Percentiles rank a stretch among this genome's conserved stretches.
Evolutionary conservation across 2,888 invertebrate genomes (phyloP).

Genomic region (Apantesis nais): DNA sequence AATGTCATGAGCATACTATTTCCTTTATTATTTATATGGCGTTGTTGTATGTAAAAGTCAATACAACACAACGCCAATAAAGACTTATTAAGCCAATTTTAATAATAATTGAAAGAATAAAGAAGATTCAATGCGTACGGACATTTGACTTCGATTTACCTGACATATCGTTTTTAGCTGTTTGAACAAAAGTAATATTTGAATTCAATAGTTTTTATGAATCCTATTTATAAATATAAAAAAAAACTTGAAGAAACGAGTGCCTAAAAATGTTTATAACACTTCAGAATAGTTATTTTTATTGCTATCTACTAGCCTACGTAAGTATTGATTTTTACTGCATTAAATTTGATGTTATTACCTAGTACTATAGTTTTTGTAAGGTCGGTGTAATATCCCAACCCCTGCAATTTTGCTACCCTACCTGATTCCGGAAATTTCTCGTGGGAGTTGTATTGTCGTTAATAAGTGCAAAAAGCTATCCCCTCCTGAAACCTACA

Average conservation of each 20-base stretch:
- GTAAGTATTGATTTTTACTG: slow-evolving; percentile 47
- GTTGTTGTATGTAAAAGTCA: neutral
- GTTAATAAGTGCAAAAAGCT: slow-evolving; percentile 71
- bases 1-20: too few relatives aligned
- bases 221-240: neutral
- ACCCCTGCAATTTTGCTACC: slow-evolving; percentile 64
- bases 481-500: slow-evolving; percentile 52
- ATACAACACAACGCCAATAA: too few relatives aligned
- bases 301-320: neutral
- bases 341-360: slow-evolving; percentile 60
- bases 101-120: neutral
- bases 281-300: neutral
- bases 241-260: neutral
- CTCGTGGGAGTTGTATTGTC: slow-evolving; percentile 72
- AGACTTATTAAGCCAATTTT: neutral
- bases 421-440: slow-evolving; percentile 71
- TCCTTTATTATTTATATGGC: too few relatives aligned
- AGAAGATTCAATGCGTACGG: neutral
- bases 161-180: neutral
- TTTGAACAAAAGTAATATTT: neutral
- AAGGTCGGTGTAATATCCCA: slow-evolving; percentile 58
- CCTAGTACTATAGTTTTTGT: slow-evolving; percentile 55
- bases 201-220: neutral
- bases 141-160: neutral
- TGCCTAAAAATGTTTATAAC: neutral